Evolutionary conservation across 2,113 vertebrate genomes (phyloP).

Genomic region (Microtus pennsylvanicus): DNA sequence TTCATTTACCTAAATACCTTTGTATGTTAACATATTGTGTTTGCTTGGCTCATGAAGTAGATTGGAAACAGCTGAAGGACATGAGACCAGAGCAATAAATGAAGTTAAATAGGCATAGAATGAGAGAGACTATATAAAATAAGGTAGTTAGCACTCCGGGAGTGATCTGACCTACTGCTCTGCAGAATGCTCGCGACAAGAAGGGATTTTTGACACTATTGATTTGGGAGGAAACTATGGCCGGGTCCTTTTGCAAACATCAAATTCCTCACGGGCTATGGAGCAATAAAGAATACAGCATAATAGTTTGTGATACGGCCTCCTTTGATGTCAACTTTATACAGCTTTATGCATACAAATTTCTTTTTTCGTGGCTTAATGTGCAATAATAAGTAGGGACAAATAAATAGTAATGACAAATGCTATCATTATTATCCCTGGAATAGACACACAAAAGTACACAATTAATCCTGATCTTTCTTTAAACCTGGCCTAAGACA

Average conservation of each 20-base stretch:
- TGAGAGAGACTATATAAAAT: constrained; percentile 37
- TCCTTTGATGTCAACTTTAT: neutral
- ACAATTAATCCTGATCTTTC: constrained; percentile 74
- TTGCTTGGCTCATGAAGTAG: constrained; percentile 60
- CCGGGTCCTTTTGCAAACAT: neutral
- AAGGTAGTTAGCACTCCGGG: neutral
- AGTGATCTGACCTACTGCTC: neutral
- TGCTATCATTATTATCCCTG: constrained; percentile 37
- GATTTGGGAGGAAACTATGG: neutral
- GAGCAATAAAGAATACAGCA: neutral
- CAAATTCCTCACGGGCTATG: neutral
- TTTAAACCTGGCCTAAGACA: constrained; percentile 71
- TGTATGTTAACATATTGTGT: constrained; percentile 57
- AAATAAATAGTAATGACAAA: constrained; percentile 43
- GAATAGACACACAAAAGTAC: constrained; percentile 12
- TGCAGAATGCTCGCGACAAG: neutral
- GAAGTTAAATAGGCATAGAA: constrained; percentile 65
- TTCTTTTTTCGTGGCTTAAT: neutral
- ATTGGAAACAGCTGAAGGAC: constrained; percentile 70
- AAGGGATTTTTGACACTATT: neutral
- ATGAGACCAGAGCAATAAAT: constrained; percentile 60
- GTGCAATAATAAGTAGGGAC: neutral
- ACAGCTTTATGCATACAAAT: neutral
- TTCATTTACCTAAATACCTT: constrained; percentile 75
- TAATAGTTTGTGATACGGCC: neutral